A percentile compares a stretch with the other conserved stretches of the same genome.
Evolutionary conservation across 2,888 invertebrate species (phyloP).

Genomic region (Aethes cnicana): DNA sequence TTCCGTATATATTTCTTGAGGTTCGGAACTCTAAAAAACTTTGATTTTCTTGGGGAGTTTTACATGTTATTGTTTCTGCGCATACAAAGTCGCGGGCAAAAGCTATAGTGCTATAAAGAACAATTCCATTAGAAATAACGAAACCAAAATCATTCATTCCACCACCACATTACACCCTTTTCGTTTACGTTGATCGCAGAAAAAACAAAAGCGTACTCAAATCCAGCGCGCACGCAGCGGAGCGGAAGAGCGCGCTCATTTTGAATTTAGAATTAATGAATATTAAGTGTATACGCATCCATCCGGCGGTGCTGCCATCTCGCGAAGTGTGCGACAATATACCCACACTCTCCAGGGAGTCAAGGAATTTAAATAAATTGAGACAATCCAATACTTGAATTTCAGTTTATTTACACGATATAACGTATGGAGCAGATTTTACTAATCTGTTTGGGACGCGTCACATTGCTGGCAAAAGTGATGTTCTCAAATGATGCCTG

Average conservation of each 20-base stretch:
- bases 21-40: too few species aligned
- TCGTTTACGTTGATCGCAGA: constrained; percentile 5
- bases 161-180: neutral
- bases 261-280: constrained; percentile 67
- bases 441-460: too few species aligned
- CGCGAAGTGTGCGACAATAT: constrained; percentile 48
- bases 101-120: too few species aligned
- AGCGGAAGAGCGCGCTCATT: constrained; percentile 57
- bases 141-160: too few species aligned
- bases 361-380: constrained; percentile 28
- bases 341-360: constrained; percentile 30
- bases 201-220: constrained; percentile 52
- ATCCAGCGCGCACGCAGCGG: constrained; percentile 44
- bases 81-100: too few species aligned
- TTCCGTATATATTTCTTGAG: too few species aligned
- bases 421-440: neutral
- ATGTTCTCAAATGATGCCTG: neutral
- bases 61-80: too few species aligned
- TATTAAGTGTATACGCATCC: constrained; percentile 65
- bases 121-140: too few species aligned
- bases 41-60: too few species aligned
- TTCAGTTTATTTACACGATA: constrained; percentile 19
- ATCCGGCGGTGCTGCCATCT: constrained; percentile 47
- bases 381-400: constrained; percentile 24
- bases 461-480: too few species aligned